Evolutionary conservation across 2,888 invertebrate species (phyloP), one percentile per base, ranked within the genome.

Genomic region (Drosophila prostipennis): DNA sequence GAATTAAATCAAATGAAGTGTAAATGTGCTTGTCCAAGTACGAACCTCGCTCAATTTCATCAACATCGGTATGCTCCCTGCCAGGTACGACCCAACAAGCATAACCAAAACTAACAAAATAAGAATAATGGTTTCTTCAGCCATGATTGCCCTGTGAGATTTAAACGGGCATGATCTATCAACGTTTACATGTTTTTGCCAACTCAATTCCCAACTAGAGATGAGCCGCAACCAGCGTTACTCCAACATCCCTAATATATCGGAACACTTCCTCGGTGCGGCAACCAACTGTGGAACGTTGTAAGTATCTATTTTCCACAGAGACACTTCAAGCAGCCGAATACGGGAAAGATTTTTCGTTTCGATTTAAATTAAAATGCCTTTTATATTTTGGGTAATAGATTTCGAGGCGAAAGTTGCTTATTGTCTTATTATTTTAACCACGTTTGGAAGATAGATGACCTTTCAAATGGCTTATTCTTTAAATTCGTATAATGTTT

Each of bases 31-130:
- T 19, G 19, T 19, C 19, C 6, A 26, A 26, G 26, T 26, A 26
- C 26, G 7, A 42, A 63, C 99, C 96, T 99, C 99, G 36, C 99
- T 98, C 92, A 99, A 94, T 84, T 95, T 95, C 91, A 99, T 96
- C 78, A 98, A 96, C 76, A 99, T 93, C 23, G 99, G 99, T 89
- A 99, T 96, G 70, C 96, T 97, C 55, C 99, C 99, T 80, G 98
- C 96, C 56, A 98, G 92, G 92, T 98, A 99, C 59, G 98, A 98
- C 1, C 99, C 99, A 63, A 98, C 94, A 74, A 99, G 93, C 99
- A 99, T 99, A 64, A 99, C 97, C 88, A 97, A 87, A 60, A 96
- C 96, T 51, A 99, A 93, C 83, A 97, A 93, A 91, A 98, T 93
- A 69, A 99, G 93, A 80, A 98, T 95, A 80, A 95, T 93, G 52